Evolutionary conservation across 2,113 vertebrate genomes (phyloP).

Genomic region (Shinisaurus crocodilurus): DNA sequence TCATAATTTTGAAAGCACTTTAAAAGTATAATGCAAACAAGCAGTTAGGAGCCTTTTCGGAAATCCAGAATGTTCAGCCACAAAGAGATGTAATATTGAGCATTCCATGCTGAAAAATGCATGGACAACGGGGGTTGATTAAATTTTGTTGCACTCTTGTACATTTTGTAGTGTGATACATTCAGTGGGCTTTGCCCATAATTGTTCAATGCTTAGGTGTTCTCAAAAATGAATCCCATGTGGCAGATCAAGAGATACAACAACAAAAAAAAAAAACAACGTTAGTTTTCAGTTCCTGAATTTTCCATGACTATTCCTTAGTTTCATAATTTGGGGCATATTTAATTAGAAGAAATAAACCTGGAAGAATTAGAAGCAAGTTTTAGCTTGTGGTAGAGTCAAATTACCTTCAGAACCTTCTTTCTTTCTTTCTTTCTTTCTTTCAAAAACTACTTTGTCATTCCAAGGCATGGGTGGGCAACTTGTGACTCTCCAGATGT

Average conservation of each 20-base stretch:
- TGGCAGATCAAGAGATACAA: neutral
- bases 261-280: neutral
- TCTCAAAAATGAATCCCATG: neutral
- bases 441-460: conserved; percentile 8
- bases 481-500: too few species aligned
- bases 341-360: neutral
- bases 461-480: conserved; percentile 15
- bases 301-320: neutral
- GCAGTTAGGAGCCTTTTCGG: conserved; percentile 70
- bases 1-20: conserved; percentile 79
- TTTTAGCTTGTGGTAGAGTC: neutral
- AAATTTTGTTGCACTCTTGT: neutral
- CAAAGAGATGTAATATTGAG: conserved; percentile 66
- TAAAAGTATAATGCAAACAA: conserved; percentile 74
- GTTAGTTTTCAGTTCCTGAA: neutral
- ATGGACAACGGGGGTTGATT: neutral
- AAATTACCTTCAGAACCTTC: neutral
- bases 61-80: conserved; percentile 71
- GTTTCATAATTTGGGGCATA: neutral
- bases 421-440: neutral
- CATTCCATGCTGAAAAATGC: conserved; percentile 65
- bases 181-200: neutral
- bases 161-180: neutral
- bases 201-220: neutral
- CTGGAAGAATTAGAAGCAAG: neutral